Evolutionary conservation across 2,113 vertebrate species (phyloP).

Genomic region (Strix uralensis): DNA sequence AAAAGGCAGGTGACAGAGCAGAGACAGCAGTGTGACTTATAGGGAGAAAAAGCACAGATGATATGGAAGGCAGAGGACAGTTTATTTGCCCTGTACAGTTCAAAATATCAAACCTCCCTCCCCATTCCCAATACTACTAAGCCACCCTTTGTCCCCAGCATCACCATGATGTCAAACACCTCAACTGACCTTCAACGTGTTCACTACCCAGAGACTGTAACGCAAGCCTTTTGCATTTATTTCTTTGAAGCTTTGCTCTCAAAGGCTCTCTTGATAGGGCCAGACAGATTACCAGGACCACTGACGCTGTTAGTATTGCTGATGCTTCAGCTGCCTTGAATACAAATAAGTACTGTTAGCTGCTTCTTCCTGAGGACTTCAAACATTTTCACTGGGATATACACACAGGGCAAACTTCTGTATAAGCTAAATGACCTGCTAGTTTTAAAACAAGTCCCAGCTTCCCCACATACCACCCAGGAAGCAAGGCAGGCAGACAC

Average conservation of each 20-base stretch:
- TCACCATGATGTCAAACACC: neutral
- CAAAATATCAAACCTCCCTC: neutral
- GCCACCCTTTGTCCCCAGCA: neutral
- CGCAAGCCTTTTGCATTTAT: neutral
- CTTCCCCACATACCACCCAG: neutral
- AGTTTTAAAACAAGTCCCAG: neutral
- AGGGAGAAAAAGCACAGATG: neutral
- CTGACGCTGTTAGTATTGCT: neutral
- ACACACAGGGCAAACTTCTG: neutral
- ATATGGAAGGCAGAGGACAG: neutral
- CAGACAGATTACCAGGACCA: neutral
- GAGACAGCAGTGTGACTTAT: neutral
- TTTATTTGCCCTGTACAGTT: neutral
- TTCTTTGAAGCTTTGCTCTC: neutral
- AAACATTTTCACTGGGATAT: neutral
- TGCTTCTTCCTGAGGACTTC: neutral
- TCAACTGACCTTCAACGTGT: neutral
- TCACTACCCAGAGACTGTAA: neutral
- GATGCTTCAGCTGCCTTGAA: neutral
- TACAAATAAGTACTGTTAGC: neutral
- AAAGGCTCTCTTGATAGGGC: neutral
- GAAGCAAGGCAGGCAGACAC: neutral
- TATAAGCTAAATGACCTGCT: neutral
- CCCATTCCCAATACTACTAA: neutral
- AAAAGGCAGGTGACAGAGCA: neutral